Percentiles rank a stretch among this genome's conserved stretches.
These are phyloP conservation scores for Mesocricetus auratus DNA, from an alignment of 2,113 vertebrate species.

Conservation along the genomic window DNA sequence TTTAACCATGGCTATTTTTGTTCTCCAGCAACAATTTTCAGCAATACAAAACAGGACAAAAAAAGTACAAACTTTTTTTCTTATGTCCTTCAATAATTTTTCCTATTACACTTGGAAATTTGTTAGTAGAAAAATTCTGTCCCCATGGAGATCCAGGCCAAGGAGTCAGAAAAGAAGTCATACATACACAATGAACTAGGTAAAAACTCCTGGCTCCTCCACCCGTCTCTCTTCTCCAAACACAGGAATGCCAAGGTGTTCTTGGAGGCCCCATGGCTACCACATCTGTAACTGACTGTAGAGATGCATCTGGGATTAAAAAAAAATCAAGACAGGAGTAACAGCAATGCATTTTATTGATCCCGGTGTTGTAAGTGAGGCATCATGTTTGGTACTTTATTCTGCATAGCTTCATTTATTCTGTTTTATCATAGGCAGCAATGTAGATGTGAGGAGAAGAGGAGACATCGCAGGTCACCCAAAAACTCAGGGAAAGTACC, in stretches of 20 bases:
- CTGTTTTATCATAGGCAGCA: background rate
- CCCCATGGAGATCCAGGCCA: background rate
- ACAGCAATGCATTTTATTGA: background rate
- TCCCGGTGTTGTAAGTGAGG: background rate
- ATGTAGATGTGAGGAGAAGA: background rate
- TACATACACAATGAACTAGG: background rate
- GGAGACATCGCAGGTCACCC: no score
- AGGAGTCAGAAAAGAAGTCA: background rate
- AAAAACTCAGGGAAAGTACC: background rate
- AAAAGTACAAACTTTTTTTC: background rate
- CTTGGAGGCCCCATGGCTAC: accelerated
- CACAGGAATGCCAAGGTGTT: no score
- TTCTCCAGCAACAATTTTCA: constrained; percentile 10
- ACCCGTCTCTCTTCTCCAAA: background rate
- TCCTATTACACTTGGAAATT: constrained; percentile 55
- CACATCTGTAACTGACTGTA: background rate
- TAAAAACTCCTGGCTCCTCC: background rate
- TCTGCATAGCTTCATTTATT: background rate
- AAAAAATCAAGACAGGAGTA: background rate
- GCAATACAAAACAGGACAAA: background rate
- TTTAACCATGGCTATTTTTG: constrained; percentile 1
- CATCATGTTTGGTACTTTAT: background rate
- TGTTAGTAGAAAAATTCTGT: constrained; percentile 26
- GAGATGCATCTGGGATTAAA: background rate
- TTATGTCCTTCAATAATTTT: background rate